Evolutionary conservation across 2,113 vertebrate species (phyloP), one percentile per base, ranked within the genome.

Genomic region (Oryzias javanicus): DNA sequence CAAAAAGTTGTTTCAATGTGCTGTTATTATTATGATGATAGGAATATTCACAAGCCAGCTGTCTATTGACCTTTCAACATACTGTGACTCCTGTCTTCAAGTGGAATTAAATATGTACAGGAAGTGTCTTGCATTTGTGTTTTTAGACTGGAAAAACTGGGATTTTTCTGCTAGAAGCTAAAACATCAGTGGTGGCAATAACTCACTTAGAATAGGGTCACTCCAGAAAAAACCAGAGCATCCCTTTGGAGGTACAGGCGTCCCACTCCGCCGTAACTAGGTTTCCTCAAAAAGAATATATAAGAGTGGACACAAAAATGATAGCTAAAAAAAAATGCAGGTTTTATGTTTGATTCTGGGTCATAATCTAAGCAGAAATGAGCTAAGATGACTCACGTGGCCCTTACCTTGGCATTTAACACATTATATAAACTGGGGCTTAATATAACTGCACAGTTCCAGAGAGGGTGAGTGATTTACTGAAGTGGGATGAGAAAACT

Each of bases 391-490:
- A 89, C 67, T 90, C 86, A 90, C 52, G 24, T 27, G 42, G 63
- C 47, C 55, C 67, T 60, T 65, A 72, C 56, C 55, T 60, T 64
- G 74, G 73, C 80, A 87, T 88, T 83, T 81, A 78, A 77, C 75
- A 62, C 29, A 84, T 89, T 90, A 90, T 62, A 82, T 88, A 90
- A 89, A 84, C 76, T 57, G 25, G 64, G 60, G 78, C 74, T 87
- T 76, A 86, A 82, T 85, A 85, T 80, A 90, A 81, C 83, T 35
- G n/a, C 67, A 51, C 45, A 64, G 72, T 35, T 78, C 79, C 63
- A 69, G 62, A 67, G 64, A 81, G 75, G 69, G 48, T 41, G 52
- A 69, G 53, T 74, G 78, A 74, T 72, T 69, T 55, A 57, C 50
- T 72, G 73, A 66, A 75, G 75, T 86, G 69, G 77, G 82, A 80